A percentile compares a stretch with the other conserved stretches of the same genome.
phyloP scores from a whole-genome alignment of 2,113 vertebrate genomes.

The Epinephelus lanceolatus region DNA sequence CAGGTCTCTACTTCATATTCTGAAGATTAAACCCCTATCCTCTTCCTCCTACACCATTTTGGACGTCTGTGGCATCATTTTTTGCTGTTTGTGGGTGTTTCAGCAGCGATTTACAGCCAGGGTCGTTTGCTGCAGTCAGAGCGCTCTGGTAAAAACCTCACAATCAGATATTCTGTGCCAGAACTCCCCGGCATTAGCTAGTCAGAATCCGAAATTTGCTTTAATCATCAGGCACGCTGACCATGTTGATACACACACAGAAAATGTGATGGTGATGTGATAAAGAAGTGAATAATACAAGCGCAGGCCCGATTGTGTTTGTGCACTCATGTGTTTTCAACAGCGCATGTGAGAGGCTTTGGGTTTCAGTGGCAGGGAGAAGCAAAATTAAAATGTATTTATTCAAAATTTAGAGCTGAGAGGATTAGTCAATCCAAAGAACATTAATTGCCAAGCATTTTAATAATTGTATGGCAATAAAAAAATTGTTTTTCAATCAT shows the following conservation, averaged over 20 bases:
- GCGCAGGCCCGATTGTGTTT: constrained; percentile 9
- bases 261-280: constrained; percentile 23
- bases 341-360: background rate
- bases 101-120: constrained; percentile 51
- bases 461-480: background rate
- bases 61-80: constrained; percentile 65
- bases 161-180: constrained; percentile 52
- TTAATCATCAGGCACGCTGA: constrained; percentile 20
- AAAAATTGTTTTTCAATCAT: background rate
- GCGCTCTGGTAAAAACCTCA: background rate
- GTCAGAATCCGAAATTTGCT: constrained; percentile 23
- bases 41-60: constrained; percentile 64
- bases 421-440: background rate
- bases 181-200: constrained; percentile 27
- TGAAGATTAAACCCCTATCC: constrained; percentile 71
- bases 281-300: constrained; percentile 36
- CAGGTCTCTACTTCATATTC: constrained; percentile 71
- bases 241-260: constrained; percentile 1
- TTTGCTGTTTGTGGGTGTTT: constrained; percentile 60
- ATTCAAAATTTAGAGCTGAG: background rate
- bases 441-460: no score
- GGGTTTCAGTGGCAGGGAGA: background rate
- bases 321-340: constrained; percentile 13
- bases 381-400: background rate
- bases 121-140: constrained; percentile 14